Base-by-base conservation (phyloP, 2,113 vertebrate genomes). In the Gopherus evgoodei region DNA sequence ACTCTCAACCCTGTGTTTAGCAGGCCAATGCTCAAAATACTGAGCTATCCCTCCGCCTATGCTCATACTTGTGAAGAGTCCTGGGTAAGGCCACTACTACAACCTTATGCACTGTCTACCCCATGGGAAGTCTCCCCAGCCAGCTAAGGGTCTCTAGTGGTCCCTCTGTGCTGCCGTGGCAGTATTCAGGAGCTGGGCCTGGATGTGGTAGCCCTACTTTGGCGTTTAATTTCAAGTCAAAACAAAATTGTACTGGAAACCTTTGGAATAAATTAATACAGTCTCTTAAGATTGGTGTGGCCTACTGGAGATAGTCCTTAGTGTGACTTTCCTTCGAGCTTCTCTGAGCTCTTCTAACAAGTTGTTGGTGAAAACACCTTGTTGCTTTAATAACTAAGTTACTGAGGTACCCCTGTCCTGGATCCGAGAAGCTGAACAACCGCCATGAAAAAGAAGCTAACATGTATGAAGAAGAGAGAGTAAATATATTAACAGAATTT, bases 341-440 rank as follows among this genome's bases (percentile, higher is more conserved):
- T 86, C n/a, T 89, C 84, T 14, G 89, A 80, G 11, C 47, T 49
- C 0, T 69, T 35, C 54, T 12, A 82, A 29, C 27, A 81, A 7
- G 27, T 31, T 84, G 25, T 9, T 90, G 49, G 56, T 88, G 75
- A 84, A 95, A 93, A 91, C 38, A 53, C 1, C 14, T 52, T 56
- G 16, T 17, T 62, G 53, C 38, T 93, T 86, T 38, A 84, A 24
- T 86, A 91, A 91, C 31, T 85, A 47, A 86, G 29, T 91, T 86
- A 81, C 29, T 82, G 75, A 94, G 38, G 17, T 35, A 11, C 59
- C 42, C 87, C 38, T 82, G 59, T 80, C 29, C n/a, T 83, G n/a
- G 56, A 65, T 57, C 83, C 90, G 50, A 90, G 84, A 91, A 89
- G 38, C n/a, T 27, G 27, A 95, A 94, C 91, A 86, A 81, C 52